Percentiles rank a stretch among this genome's conserved stretches.
These are phyloP conservation scores for Macroramphosus scolopax DNA, from an alignment of 2,797 vertebrate species.

Conservation along the genomic window DNA sequence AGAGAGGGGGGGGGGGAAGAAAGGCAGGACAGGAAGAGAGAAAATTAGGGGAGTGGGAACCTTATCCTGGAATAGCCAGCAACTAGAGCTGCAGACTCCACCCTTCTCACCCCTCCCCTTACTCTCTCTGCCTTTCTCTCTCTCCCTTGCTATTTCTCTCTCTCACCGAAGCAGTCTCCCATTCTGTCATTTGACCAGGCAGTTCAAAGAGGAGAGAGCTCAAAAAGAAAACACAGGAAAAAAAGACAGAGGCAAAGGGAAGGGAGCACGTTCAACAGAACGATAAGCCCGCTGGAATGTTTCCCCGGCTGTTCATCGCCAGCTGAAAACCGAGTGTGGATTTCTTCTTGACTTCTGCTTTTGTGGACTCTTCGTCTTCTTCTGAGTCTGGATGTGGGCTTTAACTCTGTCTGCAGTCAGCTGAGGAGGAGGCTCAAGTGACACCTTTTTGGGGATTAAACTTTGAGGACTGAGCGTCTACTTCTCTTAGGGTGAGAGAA, in stretches of 20 bases:
- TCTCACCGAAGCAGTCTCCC: slow-evolving; percentile 62
- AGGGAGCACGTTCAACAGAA: slow-evolving; percentile 43
- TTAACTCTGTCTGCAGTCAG: slow-evolving; percentile 44
- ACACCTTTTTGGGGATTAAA: slow-evolving; percentile 62
- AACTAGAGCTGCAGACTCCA: slow-evolving; percentile 76
- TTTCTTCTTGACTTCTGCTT: slow-evolving; percentile 42
- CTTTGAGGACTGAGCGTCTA: slow-evolving; percentile 42
- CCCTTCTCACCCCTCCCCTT: slow-evolving; percentile 72
- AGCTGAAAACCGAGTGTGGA: slow-evolving; percentile 53
- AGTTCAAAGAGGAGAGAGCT: slow-evolving; percentile 74
- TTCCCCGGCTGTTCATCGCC: slow-evolving; percentile 32
- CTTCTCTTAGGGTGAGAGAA: slow-evolving; percentile 37
- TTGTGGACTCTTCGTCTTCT: slow-evolving; percentile 46
- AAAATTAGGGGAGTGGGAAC: slow-evolving; percentile 75
- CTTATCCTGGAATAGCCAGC: slow-evolving; percentile 79
- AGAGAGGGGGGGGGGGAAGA: slow-evolving; percentile 8
- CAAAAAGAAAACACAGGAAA: slow-evolving; percentile 54
- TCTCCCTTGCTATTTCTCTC: slow-evolving; percentile 36
- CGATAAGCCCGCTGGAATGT: too few relatives aligned
- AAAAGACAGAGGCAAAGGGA: slow-evolving; percentile 21
- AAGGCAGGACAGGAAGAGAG: slow-evolving; percentile 50
- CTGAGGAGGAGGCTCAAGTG: slow-evolving; percentile 44
- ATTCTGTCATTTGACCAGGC: slow-evolving; percentile 82
- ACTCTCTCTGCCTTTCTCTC: slow-evolving; percentile 52
- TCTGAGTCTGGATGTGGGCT: slow-evolving; percentile 51